These are phyloP conservation scores for Heloderma charlesbogerti DNA, from an alignment of 2,113 vertebrate species.

Conservation along the genomic window DNA sequence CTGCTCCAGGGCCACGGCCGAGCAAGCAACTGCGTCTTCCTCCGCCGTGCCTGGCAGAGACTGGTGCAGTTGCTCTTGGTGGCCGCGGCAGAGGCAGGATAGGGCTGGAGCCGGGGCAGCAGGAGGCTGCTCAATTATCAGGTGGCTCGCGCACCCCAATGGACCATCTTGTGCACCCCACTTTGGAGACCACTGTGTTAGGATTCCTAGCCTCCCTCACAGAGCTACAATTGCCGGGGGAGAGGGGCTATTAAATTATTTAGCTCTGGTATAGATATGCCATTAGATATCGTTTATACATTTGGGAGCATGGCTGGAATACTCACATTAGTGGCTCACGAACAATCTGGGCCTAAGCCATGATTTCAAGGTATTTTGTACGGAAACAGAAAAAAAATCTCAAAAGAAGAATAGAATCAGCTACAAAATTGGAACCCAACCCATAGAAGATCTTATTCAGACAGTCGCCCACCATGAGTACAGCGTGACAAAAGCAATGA, in stretches of 20 bases:
- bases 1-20: no score
- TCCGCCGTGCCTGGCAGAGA: no score
- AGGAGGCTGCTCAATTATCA: no score
- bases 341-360: background rate
- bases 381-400: background rate
- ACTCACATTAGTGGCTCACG: background rate
- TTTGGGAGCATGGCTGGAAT: background rate
- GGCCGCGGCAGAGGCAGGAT: no score
- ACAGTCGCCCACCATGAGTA: no score
- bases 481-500: no score
- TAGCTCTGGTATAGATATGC: background rate
- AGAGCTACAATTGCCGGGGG: background rate
- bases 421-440: background rate
- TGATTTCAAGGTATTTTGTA: conserved; percentile 1
- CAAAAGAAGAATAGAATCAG: background rate
- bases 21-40: no score
- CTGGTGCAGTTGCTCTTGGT: no score
- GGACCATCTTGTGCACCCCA: no score
- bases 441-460: background rate
- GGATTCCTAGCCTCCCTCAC: background rate
- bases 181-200: no score
- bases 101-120: no score
- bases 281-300: background rate
- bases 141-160: no score
- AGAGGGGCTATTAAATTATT: background rate